Conservation (phyloP, 1,140 invertebrate species). For the Varroa destructor region DNA sequence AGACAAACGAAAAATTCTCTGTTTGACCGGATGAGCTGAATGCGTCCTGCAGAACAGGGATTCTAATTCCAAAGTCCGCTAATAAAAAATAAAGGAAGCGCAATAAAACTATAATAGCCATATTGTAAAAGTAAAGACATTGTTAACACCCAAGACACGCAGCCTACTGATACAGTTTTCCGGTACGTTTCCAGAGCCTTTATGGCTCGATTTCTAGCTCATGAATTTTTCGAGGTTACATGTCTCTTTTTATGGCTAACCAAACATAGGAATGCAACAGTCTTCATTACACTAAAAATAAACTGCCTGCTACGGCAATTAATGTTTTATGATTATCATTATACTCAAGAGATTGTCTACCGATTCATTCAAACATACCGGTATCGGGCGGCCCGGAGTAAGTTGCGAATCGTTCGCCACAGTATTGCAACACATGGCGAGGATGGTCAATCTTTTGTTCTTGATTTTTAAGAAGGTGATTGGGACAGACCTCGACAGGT, state of each 20-base stretch:
- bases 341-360: too few species aligned
- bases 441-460: conserved; percentile 14
- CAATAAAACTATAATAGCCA: conserved; percentile 1
- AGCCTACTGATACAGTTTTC: not conserved
- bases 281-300: too few species aligned
- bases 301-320: too few species aligned
- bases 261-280: too few species aligned
- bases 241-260: too few species aligned
- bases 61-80: conserved; percentile 9
- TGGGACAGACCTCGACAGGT: conserved; percentile 22
- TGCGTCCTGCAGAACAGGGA: conserved; percentile 13
- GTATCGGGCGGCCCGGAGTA: conserved; percentile 11
- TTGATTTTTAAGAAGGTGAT: conserved; percentile 5
- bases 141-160: not conserved
- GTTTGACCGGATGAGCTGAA: conserved; percentile 2
- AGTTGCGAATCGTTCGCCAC: not conserved
- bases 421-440: conserved; percentile 14
- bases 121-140: not conserved
- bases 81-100: not conserved
- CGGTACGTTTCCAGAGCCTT: not conserved
- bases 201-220: not conserved
- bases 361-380: not conserved
- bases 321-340: too few species aligned
- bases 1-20: not conserved
- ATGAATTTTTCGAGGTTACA: too few species aligned